These are phyloP conservation scores for Siniperca chuatsi DNA, from an alignment of 2,113 vertebrate genomes.

Conservation along the genomic window DNA sequence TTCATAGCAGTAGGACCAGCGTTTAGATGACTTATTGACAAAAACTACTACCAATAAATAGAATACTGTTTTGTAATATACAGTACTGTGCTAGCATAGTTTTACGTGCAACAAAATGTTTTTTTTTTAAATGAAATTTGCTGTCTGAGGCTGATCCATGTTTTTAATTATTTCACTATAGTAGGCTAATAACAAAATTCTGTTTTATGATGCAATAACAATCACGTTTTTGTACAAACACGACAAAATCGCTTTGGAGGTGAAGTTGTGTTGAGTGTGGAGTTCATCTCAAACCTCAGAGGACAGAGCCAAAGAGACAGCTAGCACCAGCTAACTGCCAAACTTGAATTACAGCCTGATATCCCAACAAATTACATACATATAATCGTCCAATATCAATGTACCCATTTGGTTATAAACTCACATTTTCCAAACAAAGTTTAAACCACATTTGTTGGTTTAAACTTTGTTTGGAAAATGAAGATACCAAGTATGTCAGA, in stretches of 20 bases:
- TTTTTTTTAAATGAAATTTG: background rate
- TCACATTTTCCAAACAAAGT: no score
- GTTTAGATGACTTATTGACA: background rate
- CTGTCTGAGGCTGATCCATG: background rate
- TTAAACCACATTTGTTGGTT: no score
- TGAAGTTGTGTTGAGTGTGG: background rate
- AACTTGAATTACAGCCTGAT: no score
- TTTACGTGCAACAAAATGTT: background rate
- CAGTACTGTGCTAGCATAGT: background rate
- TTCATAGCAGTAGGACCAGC: background rate
- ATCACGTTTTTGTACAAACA: background rate
- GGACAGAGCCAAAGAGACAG: no score
- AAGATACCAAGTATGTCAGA: background rate
- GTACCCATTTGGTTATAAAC: no score
- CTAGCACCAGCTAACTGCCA: background rate
- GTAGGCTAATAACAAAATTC: background rate
- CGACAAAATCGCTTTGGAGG: background rate
- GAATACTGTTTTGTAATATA: background rate
- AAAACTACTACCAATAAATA: no score
- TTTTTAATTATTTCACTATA: background rate
- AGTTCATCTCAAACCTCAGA: background rate
- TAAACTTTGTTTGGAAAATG: no score
- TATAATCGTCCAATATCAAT: no score
- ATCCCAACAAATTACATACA: no score
- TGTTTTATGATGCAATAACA: background rate